Base-by-base conservation (phyloP, 2,888 invertebrate species). In the Diadromus collaris region DNA sequence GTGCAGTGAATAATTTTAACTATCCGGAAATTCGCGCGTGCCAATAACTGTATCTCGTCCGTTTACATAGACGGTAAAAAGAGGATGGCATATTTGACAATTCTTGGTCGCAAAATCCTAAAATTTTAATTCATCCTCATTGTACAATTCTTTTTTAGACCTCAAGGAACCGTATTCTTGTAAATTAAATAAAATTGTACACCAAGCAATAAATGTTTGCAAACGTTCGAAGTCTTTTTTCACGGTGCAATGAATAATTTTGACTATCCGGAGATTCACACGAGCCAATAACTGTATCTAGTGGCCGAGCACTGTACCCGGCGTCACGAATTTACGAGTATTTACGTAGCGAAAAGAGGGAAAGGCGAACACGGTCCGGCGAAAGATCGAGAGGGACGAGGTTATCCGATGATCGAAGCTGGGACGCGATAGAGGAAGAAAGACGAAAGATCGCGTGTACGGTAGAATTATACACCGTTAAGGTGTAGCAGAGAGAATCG, bases 321-420 rank as follows among this genome's bases (percentile, higher is more conserved):
- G n/a, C 5, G 24, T 21, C 41, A 44, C 10, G 44, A 24, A n/a
- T 64, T 64, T 32, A 41, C 29, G 32, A 64, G 56, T 54, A 69
- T 69, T 34, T 27, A 44, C 29, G 29, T 29, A 44, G 63, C 44
- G 63, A 44, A 64, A 44, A 64, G 56, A 44, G 46, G 60, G 13
- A 46, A 16, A 34, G 32, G 19, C 38, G 44, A 34, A 7, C 6
- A 44, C 44, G 6, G 41, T 44, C 16, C 21, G 44, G 29, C 24
- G 51, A 13, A 54, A 24, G 32, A 65, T 19, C 48, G 48, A 65
- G 21, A 48, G 19, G 48, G 65, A 46, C 44, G 51, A 13, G 24
- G 24, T 24, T 24, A 51, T 51, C 51, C 21, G 38, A n/a, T 16
- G 56, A 24, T 29, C 56, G 56, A 29, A 7, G 27, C 56, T 27